phyloP scores from a whole-genome alignment of 1,140 invertebrate species.

The Neodiprion pinetum region DNA sequence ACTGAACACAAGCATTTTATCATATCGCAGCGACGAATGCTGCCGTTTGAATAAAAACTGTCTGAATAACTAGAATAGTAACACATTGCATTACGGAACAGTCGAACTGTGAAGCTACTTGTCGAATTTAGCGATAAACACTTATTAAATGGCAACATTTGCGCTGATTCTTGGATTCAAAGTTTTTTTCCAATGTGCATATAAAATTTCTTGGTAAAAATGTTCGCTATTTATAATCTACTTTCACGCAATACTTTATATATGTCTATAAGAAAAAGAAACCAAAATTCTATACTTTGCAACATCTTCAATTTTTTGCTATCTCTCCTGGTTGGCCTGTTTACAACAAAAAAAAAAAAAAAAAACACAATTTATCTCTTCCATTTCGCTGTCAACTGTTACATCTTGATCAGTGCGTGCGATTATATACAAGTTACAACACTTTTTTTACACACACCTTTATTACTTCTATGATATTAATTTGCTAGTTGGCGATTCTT shows the following conservation, averaged over 20 bases:
- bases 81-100: conserved; percentile 6
- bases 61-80: not conserved
- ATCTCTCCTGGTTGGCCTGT: conserved; percentile 23
- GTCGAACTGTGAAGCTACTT: not conserved
- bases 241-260: conserved; percentile 21
- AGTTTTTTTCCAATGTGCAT: conserved; percentile 36
- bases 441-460: too few species aligned
- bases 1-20: conserved; percentile 1
- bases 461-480: not conserved
- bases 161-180: conserved; percentile 32
- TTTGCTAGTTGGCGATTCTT: not conserved
- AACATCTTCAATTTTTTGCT: conserved; percentile 25
- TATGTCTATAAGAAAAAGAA: not conserved
- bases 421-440: too few species aligned
- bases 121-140: conserved; percentile 15
- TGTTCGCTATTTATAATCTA: conserved; percentile 26
- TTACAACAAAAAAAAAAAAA: not conserved
- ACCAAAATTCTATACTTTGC: conserved; percentile 19
- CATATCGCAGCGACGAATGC: conserved; percentile 27
- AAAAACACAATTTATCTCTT: too few species aligned
- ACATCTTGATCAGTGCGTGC: too few species aligned
- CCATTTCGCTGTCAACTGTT: too few species aligned
- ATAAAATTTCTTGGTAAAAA: conserved; percentile 28
- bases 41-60: conserved; percentile 25
- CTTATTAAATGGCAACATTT: conserved; percentile 33